These are phyloP conservation scores for Myxocyprinus asiaticus DNA, from an alignment of 2,113 vertebrate species.

Conservation along the genomic window DNA sequence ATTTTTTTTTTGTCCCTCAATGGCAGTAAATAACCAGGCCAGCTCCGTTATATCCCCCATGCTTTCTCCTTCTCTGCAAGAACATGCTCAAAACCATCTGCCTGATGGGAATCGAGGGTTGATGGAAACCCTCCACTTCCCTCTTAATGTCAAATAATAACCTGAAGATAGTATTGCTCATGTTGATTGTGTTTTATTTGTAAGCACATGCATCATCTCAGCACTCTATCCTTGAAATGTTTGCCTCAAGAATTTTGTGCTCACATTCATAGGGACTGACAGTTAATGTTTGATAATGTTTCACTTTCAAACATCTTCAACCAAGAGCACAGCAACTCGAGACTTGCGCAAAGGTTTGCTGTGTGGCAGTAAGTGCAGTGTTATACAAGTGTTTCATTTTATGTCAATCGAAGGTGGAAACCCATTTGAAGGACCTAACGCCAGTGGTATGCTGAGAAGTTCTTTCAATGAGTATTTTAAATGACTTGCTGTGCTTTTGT, in stretches of 20 bases:
- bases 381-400: background rate
- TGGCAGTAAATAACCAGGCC: conserved; percentile 37
- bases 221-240: conserved; percentile 21
- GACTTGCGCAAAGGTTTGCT: conserved; percentile 20
- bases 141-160: conserved; percentile 48
- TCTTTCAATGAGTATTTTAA: conserved; percentile 23
- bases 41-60: too few relatives aligned
- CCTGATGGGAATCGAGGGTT: conserved; percentile 41
- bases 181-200: conserved; percentile 46
- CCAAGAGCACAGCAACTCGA: conserved; percentile 4
- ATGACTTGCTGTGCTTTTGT: conserved; percentile 26
- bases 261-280: conserved; percentile 36
- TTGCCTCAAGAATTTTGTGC: conserved; percentile 38
- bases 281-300: conserved; percentile 48
- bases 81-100: conserved; percentile 28
- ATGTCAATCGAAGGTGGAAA: background rate
- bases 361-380: background rate
- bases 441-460: conserved; percentile 4
- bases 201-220: conserved; percentile 30
- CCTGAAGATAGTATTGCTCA: conserved; percentile 50
- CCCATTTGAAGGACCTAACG: background rate
- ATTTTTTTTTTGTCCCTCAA: conserved; percentile 29
- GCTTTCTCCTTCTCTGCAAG: conserved; percentile 16
- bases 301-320: conserved; percentile 41
- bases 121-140: conserved; percentile 43